Conservation (phyloP, 2,113 vertebrate genomes). For the Nyctibius bracteatus region DNA sequence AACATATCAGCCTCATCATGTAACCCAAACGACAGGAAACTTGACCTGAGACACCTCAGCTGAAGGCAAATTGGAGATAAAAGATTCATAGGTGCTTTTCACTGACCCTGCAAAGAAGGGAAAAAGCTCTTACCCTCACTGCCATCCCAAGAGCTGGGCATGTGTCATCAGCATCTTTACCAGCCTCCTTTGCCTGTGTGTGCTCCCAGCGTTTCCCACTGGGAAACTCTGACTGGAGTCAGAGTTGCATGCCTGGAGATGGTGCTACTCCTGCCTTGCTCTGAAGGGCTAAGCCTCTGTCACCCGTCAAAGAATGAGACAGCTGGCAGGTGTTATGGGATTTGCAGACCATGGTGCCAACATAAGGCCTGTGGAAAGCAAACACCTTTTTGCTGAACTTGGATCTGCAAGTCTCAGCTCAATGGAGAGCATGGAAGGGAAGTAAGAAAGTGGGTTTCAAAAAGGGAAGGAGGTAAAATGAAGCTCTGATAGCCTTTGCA, state of each 20-base stretch:
- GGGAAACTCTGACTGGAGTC: too few species aligned
- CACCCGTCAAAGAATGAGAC: neutral
- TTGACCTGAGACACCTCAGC: neutral
- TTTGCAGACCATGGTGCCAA: neutral
- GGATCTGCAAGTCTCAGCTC: neutral
- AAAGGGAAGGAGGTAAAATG: neutral
- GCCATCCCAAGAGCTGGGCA: neutral
- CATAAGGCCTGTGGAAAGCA: neutral
- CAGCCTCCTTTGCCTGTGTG: neutral
- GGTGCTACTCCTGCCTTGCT: neutral
- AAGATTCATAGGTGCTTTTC: neutral
- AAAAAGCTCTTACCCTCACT: neutral
- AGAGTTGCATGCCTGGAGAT: too few species aligned
- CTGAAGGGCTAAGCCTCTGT: neutral
- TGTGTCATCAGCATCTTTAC: neutral
- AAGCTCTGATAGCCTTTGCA: neutral
- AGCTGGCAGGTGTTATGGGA: neutral
- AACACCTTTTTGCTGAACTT: neutral
- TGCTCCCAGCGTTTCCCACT: neutral
- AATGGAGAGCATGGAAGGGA: neutral
- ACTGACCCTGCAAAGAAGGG: neutral
- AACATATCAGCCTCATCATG: neutral
- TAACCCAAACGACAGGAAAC: neutral
- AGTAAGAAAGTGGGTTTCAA: neutral
- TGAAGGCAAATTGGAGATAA: neutral